Evolutionary conservation across 1,140 invertebrate genomes (phyloP), one percentile per base, ranked within the genome.

Genomic region (Zaprionus davidi): DNA sequence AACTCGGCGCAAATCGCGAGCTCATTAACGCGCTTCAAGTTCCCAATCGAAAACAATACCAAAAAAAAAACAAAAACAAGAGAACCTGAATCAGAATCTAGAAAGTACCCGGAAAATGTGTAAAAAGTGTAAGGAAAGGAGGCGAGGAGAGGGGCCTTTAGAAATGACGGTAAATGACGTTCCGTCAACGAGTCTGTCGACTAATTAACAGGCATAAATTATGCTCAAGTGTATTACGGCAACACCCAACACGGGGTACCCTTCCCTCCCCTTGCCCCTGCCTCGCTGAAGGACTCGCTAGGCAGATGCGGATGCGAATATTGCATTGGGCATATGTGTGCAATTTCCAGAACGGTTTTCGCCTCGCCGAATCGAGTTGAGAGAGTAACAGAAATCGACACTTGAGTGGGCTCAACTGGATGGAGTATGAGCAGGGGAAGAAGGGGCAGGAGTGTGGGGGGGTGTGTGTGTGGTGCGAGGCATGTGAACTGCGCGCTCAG

Each of bases 131-230:
- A 2, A 6, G 41, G 13, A 28, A 41, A 15, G 5, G 28, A 4
- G 31, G 58, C 5, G 36, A 3, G 17, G 9, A 15, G 26, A 12
- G 22, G 26, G 13, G 34, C 24, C 12, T 58, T 64, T 41, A 24
- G 59, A 56, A 56, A 59, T 73, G 56, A 49, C 71, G 79, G 71
- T 82, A 77, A 87, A 87, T 82, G 79, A 70, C 76, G 41, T 38
- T 20, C 44, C 55, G 62, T 64, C 59, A 76, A 65, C 57, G 63
- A 41, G 53, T 65, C 57, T 58, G 58, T 57, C 69, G 74, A 88
- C 85, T 88, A 88, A 88, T 88, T 88, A 88, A 88, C 84, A 88
- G 85, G 85, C 84, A 81, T 88, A 88, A 84, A 88, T 88, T 88
- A 88, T 88, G 85, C 76, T 90, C 84, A 88, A 88, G 84, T 88